These are phyloP conservation scores for Parochlus steinenii DNA, from an alignment of 2,888 invertebrate genomes.

Conservation along the genomic window DNA sequence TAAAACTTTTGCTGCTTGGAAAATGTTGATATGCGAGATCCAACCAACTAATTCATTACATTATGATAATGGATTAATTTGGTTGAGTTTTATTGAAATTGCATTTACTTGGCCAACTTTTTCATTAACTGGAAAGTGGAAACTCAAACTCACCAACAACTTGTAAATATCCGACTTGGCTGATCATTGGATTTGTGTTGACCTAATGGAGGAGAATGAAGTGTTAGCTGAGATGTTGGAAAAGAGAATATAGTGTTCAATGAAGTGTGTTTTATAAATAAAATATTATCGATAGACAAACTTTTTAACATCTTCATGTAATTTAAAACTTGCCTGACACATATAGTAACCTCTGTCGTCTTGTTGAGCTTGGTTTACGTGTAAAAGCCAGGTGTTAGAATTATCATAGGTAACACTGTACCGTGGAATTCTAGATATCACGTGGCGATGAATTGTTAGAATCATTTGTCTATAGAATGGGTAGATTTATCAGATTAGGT, in stretches of 20 bases:
- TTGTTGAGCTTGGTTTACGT: conserved; percentile 81
- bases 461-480: conserved; percentile 88
- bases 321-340: too few species aligned
- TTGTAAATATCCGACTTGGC: conserved; percentile 83
- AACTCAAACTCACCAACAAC: conserved; percentile 77
- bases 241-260: background rate
- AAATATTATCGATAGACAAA: too few species aligned
- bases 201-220: conserved; percentile 10
- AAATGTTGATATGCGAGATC: too few species aligned
- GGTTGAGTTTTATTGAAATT: conserved; percentile 87
- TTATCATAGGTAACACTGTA: conserved; percentile 84
- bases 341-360: conserved; percentile 68
- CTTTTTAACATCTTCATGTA: too few species aligned
- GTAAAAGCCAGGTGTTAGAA: conserved; percentile 80
- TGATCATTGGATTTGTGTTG: conserved; percentile 89
- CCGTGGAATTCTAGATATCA: conserved; percentile 77
- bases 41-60: too few species aligned
- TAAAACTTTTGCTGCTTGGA: too few species aligned
- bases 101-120: conserved; percentile 51
- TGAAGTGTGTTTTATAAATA: too few species aligned
- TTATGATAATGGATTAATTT: too few species aligned
- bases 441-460: conserved; percentile 79
- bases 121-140: too few species aligned
- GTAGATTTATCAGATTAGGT: too few species aligned
- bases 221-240: conserved; percentile 4